phyloP scores from a whole-genome alignment of 2,888 invertebrate species.

The Agrilus biguttatus region DNA sequence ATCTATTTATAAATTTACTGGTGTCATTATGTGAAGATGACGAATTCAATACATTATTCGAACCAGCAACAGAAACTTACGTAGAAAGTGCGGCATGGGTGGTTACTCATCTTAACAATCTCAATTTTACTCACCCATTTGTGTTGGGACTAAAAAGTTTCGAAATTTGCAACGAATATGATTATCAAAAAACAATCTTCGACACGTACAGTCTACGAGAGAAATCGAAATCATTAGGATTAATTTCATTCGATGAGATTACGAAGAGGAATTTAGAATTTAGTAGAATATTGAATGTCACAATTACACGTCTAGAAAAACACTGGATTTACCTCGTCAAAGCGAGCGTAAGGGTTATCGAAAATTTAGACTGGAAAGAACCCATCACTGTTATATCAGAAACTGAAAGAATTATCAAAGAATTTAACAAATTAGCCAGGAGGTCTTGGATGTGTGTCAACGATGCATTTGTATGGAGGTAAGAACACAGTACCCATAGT shows the following conservation, averaged over 20 bases:
- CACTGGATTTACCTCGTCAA: constrained; percentile 15
- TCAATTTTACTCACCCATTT: constrained; percentile 16
- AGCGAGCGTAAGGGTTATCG: constrained; percentile 19
- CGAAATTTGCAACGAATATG: constrained; percentile 19
- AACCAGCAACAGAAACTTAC: constrained; percentile 15
- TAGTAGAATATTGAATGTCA: constrained; percentile 18
- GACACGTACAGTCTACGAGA: constrained; percentile 16
- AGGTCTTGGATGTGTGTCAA: constrained; percentile 23
- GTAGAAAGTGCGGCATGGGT: constrained; percentile 24
- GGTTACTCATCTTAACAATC: constrained; percentile 20
- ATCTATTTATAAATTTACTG: too few relatives aligned
- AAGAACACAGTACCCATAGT: constrained; percentile 7
- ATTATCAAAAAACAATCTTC: constrained; percentile 20
- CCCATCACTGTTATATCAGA: constrained; percentile 24
- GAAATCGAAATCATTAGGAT: constrained; percentile 16
- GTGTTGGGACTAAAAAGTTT: constrained; percentile 19
- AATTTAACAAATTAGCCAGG: constrained; percentile 22
- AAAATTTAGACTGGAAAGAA: constrained; percentile 18
- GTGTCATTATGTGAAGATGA: too few relatives aligned
- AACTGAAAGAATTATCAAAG: constrained; percentile 17
- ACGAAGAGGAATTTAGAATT: constrained; percentile 17
- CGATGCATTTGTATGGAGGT: constrained; percentile 19
- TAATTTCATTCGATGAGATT: constrained; percentile 13
- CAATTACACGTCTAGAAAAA: constrained; percentile 11
- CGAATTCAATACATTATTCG: constrained; percentile 8